These are phyloP conservation scores for Chondrilla cf. caribensis DNA, from an alignment of 37 sponge, comb jelly and placozoan genomes.

Conservation along the genomic window DNA sequence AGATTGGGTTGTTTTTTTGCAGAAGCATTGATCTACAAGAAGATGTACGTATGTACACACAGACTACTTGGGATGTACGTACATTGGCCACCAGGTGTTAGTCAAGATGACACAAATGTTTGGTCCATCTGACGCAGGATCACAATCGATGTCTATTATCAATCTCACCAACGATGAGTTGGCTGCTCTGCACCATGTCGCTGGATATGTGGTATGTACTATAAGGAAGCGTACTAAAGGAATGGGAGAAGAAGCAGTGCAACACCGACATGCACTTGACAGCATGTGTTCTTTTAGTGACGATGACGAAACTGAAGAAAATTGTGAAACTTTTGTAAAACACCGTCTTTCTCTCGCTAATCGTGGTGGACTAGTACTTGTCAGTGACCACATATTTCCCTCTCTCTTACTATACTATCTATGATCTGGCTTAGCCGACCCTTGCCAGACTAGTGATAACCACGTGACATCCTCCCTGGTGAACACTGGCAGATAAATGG, in stretches of 20 bases:
- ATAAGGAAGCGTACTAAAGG: not conserved
- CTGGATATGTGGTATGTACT: not conserved
- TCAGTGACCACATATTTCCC: not conserved
- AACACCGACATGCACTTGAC: conserved; percentile 6
- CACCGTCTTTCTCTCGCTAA: not conserved
- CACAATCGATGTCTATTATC: not conserved
- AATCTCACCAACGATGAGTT: not conserved
- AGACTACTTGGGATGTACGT: not conserved
- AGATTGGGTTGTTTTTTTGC: not conserved
- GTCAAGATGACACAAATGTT: not conserved
- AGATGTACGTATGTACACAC: not conserved
- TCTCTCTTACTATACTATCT: too few species aligned
- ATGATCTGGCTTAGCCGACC: too few species aligned
- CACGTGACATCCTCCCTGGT: too few species aligned
- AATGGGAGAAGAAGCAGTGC: not conserved
- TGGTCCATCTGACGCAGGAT: not conserved
- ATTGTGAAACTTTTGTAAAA: not conserved
- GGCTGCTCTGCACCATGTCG: not conserved
- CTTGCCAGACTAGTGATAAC: too few species aligned
- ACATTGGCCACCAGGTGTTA: not conserved
- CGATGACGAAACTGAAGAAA: conserved; percentile 3
- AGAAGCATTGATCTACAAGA: not conserved
- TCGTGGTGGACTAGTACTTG: conserved; percentile 7
- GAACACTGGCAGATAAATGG: too few species aligned
- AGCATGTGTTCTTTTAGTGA: conserved; percentile 8